Evolutionary conservation across 1,140 invertebrate species (phyloP).

Genomic region (Oryzaephilus surinamensis): DNA sequence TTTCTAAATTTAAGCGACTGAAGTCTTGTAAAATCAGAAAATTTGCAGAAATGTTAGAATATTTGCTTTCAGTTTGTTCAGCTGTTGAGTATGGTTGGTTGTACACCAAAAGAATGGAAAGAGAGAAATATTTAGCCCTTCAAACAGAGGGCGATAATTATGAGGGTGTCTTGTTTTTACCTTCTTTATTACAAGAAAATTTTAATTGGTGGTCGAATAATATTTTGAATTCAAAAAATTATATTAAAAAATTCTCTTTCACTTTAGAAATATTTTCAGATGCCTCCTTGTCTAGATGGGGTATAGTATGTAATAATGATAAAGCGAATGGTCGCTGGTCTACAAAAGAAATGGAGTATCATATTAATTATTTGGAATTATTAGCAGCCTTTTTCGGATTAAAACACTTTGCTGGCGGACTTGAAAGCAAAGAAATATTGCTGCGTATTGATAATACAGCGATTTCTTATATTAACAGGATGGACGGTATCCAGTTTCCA

Average conservation of each 20-base stretch:
- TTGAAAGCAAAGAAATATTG: constrained; percentile 3
- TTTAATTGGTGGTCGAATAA: constrained; percentile 25
- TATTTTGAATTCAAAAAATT: constrained; percentile 13
- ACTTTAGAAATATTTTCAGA: constrained; percentile 22
- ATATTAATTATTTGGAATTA: constrained; percentile 24
- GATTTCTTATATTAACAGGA: constrained; percentile 34
- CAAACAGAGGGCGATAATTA: constrained; percentile 1
- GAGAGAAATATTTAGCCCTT: constrained; percentile 13
- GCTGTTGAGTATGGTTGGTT: constrained; percentile 20
- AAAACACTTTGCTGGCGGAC: constrained; percentile 16
- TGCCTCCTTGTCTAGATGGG: constrained; percentile 22
- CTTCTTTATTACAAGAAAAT: constrained; percentile 3
- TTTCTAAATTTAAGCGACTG: too few species aligned
- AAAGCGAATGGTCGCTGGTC: constrained; percentile 17
- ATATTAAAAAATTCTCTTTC: constrained; percentile 8
- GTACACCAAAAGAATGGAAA: constrained; percentile 20
- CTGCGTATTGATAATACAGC: constrained; percentile 23
- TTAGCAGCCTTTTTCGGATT: constrained; percentile 19
- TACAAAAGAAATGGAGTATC: constrained; percentile 8
- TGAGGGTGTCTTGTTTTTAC: neutral
- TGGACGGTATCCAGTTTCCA: constrained; percentile 10
- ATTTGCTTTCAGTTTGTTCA: constrained; percentile 16
- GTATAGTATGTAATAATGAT: constrained; percentile 13
- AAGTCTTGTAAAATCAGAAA: constrained; percentile 20
- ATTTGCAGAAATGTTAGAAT: constrained; percentile 19